Evolutionary conservation across 2,888 invertebrate genomes (phyloP), one percentile per base, ranked within the genome.

Genomic region (Drosophila demipolita): DNA sequence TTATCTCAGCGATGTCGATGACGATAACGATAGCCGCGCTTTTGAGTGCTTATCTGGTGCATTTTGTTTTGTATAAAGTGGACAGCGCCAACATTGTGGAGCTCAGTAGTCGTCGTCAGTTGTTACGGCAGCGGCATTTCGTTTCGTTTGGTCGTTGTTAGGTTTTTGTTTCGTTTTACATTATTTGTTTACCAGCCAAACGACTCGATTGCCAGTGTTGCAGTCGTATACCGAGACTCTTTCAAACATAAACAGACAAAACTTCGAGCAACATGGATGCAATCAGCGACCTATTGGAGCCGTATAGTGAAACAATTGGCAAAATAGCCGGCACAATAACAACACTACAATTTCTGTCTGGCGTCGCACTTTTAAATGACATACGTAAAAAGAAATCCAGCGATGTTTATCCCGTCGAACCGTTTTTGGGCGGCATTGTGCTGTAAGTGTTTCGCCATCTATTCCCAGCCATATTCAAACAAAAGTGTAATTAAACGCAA

Each of bases 301-400:
- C 93, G 15, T 77, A 92, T 49, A 91, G 91, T 63, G 89, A 91
- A 26, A 66, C 77, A 8, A 92, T 93, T 66, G 97, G 95, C 48
- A 93, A 94, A 65, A 93, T 95, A 60, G 97, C 98, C 42, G 95
- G 96, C 73, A 93, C 96, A 66, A 95, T 96, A 33, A 98, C 98
- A 33, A 95, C 97, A 82, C 95, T 95, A 0, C 97, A 98, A 92
- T 97, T 98, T 94, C 95, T 98, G 90, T 95, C 97, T 36, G 97
- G 97, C 87, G 94, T 94, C 90, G 94, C 96, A 90, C 94, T 97
- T 72, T 95, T 97, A 91, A 95, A 94, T 91, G 96, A 96, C 89
- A 96, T 97, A 75, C 95, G 95, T 73, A 95, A 95, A 86, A 95
- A 95, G 88, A 95, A 95, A 23, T 94, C 94, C 82, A 95, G 97